A percentile compares a stretch with the other conserved stretches of the same genome.
Conservation (phyloP, 2,797 vertebrate genomes). For the Hippopotamyrus pictus region DNA sequence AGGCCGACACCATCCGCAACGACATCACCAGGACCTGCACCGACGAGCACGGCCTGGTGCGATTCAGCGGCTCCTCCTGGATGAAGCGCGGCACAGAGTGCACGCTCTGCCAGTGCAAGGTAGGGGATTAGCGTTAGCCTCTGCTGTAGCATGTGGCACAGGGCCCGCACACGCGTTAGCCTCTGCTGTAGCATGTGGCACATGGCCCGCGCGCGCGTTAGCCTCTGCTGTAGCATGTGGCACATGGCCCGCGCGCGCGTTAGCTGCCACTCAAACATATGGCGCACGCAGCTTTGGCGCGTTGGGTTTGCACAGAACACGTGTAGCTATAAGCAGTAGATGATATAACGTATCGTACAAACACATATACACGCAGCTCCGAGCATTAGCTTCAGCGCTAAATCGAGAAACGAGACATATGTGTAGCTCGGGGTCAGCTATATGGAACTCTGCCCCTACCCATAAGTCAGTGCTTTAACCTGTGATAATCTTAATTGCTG, state of each 20-base stretch:
- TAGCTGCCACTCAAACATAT: background rate
- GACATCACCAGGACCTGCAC: conserved; percentile 78
- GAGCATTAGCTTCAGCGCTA: background rate
- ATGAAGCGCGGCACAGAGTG: conserved; percentile 79
- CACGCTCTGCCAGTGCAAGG: conserved; percentile 82
- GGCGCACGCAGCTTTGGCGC: background rate
- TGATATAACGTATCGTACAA: background rate
- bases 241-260: background rate
- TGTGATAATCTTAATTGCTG: background rate
- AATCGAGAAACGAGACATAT: background rate
- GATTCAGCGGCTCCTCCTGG: conserved; percentile 80
- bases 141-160: background rate
- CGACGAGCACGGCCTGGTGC: conserved; percentile 69
- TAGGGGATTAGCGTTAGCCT: conserved; percentile 63
- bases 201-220: background rate
- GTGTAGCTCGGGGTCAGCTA: background rate
- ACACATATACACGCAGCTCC: background rate
- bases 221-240: background rate
- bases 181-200: background rate
- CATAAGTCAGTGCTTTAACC: background rate
- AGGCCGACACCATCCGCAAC: conserved; percentile 70
- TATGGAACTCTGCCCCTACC: background rate
- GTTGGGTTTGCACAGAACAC: background rate
- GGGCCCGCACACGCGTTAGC: background rate
- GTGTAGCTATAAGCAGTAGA: background rate